A percentile compares a stretch with the other conserved stretches of the same genome.
Evolutionary conservation across 2,113 vertebrate genomes (phyloP).

Genomic region (Pseudorasbora parva): DNA sequence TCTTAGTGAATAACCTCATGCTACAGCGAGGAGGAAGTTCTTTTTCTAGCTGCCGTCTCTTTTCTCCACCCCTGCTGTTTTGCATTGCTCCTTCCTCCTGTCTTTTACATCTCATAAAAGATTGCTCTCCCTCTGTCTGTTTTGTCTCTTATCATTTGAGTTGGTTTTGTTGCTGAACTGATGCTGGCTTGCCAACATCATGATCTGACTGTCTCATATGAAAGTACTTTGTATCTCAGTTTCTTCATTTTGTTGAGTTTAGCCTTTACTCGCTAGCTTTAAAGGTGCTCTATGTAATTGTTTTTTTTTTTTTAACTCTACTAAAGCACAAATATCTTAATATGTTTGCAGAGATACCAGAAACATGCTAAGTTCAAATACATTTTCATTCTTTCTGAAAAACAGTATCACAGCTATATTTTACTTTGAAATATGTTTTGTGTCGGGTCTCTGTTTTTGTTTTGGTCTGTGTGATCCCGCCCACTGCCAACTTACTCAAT

Average conservation of each 20-base stretch:
- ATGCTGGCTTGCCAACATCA: slow-evolving; percentile 6
- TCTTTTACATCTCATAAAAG: neutral
- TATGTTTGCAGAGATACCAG: no score
- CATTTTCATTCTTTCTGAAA: no score
- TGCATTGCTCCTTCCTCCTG: neutral
- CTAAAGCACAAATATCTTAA: no score
- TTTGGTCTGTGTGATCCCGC: no score
- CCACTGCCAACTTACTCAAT: no score
- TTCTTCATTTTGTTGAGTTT: neutral
- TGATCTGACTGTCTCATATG: neutral
- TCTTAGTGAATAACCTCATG: slow-evolving; percentile 9
- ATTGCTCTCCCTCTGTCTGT: slow-evolving; percentile 5
- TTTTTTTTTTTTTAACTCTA: neutral
- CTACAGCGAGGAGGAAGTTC: neutral
- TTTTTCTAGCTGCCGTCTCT: neutral
- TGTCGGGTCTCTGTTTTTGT: no score
- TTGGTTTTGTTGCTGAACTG: slow-evolving; percentile 5
- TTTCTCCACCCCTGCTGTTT: neutral
- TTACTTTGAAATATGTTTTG: no score
- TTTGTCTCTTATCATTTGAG: neutral
- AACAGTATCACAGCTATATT: no score
- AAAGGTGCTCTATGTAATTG: no score
- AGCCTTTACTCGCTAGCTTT: neutral
- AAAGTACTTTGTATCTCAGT: slow-evolving; percentile 6
- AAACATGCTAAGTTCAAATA: no score